Evolutionary conservation across 2,113 vertebrate species (phyloP).

Genomic region (Tor tambroides): DNA sequence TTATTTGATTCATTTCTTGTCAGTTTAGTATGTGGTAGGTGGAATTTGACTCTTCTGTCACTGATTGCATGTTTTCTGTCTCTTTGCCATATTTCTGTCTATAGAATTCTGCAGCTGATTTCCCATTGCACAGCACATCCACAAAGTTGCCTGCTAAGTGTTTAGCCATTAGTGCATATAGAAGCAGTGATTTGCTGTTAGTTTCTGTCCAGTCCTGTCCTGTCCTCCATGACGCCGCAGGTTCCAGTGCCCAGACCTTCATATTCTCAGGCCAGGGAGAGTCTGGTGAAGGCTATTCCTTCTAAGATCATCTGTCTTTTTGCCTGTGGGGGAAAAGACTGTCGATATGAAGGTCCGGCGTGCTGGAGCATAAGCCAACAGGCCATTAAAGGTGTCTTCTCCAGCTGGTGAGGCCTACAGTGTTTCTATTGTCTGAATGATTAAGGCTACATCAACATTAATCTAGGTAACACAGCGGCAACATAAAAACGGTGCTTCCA

Average conservation of each 20-base stretch:
- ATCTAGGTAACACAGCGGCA: too few species aligned
- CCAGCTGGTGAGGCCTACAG: constrained; percentile 73
- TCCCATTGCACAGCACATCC: background rate
- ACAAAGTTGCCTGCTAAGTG: background rate
- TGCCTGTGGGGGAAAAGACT: constrained; percentile 78
- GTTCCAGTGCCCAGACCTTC: constrained; percentile 74
- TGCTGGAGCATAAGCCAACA: constrained; percentile 79
- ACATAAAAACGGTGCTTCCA: too few species aligned
- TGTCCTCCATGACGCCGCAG: constrained; percentile 55
- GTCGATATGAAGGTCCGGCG: constrained; percentile 79
- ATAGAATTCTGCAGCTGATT: background rate
- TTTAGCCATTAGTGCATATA: constrained; percentile 15
- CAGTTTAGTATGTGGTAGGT: background rate
- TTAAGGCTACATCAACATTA: background rate
- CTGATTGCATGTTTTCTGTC: background rate
- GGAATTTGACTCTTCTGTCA: background rate
- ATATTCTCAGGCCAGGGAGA: constrained; percentile 81
- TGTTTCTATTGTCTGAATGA: background rate
- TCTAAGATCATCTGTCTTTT: constrained; percentile 79
- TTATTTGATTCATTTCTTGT: background rate
- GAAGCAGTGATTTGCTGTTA: constrained; percentile 16
- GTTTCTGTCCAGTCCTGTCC: background rate
- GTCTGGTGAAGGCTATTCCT: constrained; percentile 77
- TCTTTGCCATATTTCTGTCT: background rate
- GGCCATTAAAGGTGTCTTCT: constrained; percentile 78